phyloP scores from a whole-genome alignment of 2,113 vertebrate genomes.

The Ciconia boyciana region DNA sequence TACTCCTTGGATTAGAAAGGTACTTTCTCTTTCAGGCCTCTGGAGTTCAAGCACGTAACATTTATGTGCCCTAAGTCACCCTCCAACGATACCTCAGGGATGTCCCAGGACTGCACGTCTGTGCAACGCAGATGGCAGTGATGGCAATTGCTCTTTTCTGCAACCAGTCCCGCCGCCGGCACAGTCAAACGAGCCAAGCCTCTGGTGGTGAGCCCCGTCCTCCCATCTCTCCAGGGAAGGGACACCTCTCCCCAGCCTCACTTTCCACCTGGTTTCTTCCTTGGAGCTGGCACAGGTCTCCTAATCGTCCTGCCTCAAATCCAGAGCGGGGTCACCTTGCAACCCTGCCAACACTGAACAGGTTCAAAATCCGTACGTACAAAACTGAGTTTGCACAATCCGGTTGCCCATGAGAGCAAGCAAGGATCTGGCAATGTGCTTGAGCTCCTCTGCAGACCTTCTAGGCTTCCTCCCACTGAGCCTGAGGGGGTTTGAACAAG shows the following conservation, averaged over 20 bases:
- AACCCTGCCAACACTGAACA: not conserved
- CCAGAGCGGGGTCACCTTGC: not conserved
- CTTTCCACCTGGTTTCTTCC: not conserved
- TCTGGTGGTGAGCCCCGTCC: not conserved
- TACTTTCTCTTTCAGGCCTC: not conserved
- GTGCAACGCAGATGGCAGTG: not conserved
- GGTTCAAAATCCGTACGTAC: not conserved
- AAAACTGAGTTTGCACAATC: not conserved
- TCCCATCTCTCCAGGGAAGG: not conserved
- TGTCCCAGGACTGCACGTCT: rapidly evolving
- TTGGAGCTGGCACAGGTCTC: not conserved
- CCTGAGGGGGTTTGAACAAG: not conserved
- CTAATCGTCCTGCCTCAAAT: not conserved
- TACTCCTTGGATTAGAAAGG: not conserved
- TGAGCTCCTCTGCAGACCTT: not conserved
- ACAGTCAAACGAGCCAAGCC: not conserved
- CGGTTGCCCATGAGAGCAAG: not conserved
- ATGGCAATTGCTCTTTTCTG: not conserved
- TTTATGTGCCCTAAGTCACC: not conserved
- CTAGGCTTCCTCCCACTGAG: not conserved
- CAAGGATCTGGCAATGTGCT: not conserved
- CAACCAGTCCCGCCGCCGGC: not conserved
- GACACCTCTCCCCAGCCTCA: not conserved
- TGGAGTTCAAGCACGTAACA: not conserved
- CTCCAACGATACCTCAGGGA: rapidly evolving